Base-by-base conservation (phyloP, 37 sponge, comb jelly and placozoan genomes). In the Diacarnus erythraeanus region DNA sequence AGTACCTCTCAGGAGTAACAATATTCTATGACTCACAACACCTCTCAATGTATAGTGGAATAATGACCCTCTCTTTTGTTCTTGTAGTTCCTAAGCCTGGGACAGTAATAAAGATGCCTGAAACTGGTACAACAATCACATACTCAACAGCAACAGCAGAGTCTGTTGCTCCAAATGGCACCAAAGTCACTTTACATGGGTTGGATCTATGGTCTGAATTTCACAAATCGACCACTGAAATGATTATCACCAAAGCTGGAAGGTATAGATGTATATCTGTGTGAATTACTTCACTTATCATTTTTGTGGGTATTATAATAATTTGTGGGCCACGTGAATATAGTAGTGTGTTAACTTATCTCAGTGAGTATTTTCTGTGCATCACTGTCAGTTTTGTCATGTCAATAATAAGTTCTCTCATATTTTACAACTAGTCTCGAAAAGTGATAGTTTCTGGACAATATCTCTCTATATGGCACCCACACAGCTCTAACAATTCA, bases 241-340 rank as follows among this genome's bases (percentile, higher is more conserved):
- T 98, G 99, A 94, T 98, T 25, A 98, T 98, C 66, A 98, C 99
- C n/a, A 98, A 95, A 80, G 96, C 96, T 26, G 96, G 96, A 57
- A 89, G 94, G 94, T 94, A 34, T 67, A 72, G 30, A 39, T n/a
- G 29, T 35, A 17, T 17, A 65, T 65, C 2, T 2, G 27, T 65
- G 27, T 30, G 3, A 30, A 18, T 65, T 30, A 10, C 18, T 59
- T 59, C 26, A 3, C 60, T 3, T 59, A 3, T 4, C 17, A 54
- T 54, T 59, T n/a, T 27, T 27, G 60, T 59, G 26, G 27, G 17
- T 54, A 17, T 20, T 54, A 54, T 20, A 54, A 10, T 54, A 10
- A 3, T 59, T 59, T 17, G 15, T 59, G 30, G 2, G 66, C 66
- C 5, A 6, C 12, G 12, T 47, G 51, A 47, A 6, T 47, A 47